Evolutionary conservation across 2,113 vertebrate genomes (phyloP).

Genomic region (Pseudopipra pipra): DNA sequence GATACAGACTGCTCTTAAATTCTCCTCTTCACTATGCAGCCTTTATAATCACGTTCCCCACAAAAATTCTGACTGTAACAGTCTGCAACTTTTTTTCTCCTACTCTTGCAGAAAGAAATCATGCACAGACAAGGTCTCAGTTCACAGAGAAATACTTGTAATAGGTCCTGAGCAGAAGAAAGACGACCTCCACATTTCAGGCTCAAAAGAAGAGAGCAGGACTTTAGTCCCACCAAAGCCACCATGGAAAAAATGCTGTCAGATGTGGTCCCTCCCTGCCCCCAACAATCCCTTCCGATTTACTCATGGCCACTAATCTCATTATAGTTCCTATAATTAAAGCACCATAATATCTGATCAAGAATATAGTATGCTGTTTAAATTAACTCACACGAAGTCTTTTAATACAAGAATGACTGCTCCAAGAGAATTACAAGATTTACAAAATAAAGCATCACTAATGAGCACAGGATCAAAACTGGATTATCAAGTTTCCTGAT

Average conservation of each 20-base stretch:
- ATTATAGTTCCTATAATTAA: slow-evolving; percentile 44
- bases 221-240: not conserved
- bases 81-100: not conserved
- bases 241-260: accelerated
- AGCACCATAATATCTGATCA: not conserved
- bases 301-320: slow-evolving; percentile 4
- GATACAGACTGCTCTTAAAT: not conserved
- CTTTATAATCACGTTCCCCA: not conserved
- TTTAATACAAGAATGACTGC: not conserved
- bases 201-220: not conserved
- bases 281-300: not conserved
- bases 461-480: slow-evolving; percentile 9
- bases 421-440: not conserved
- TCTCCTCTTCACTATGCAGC: not conserved
- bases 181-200: not conserved
- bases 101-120: not conserved
- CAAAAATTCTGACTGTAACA: not conserved
- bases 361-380: not conserved
- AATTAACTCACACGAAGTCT: not conserved
- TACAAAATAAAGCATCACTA: slow-evolving; percentile 16
- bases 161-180: not conserved
- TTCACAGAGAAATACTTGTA: not conserved
- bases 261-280: not conserved
- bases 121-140: not conserved
- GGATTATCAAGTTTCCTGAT: slow-evolving; percentile 9